Evolutionary conservation across 2,888 invertebrate species (phyloP).

Genomic region (Drosophila infuscata): DNA sequence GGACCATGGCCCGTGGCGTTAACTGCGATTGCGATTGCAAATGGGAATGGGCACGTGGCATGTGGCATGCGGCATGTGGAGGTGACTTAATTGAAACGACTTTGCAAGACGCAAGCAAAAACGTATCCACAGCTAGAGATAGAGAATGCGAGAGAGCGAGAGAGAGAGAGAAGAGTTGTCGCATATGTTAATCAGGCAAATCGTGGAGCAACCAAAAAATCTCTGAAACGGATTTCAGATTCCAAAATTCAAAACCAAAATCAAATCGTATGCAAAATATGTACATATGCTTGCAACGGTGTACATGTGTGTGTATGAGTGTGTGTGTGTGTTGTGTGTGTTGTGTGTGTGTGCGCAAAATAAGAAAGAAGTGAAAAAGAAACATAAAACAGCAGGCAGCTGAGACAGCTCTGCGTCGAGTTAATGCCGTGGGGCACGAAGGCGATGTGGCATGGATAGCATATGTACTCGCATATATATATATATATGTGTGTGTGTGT

Average conservation of each 20-base stretch:
- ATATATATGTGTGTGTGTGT: not conserved
- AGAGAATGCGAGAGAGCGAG: not conserved
- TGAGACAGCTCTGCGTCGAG: slow-evolving; percentile 39
- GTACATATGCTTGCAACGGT: slow-evolving; percentile 33
- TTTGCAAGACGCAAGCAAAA: slow-evolving; percentile 22
- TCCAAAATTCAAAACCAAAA: slow-evolving; percentile 55
- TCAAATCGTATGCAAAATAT: slow-evolving; percentile 57
- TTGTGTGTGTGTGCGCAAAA: slow-evolving; percentile 1
- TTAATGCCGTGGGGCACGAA: slow-evolving; percentile 36
- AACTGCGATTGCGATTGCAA: slow-evolving; percentile 34
- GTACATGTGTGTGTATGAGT: not conserved
- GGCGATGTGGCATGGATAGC: slow-evolving; percentile 36
- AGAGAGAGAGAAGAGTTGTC: not conserved
- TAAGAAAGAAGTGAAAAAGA: not conserved
- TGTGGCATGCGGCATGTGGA: slow-evolving; percentile 8
- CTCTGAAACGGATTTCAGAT: slow-evolving; percentile 43
- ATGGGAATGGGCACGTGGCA: not conserved
- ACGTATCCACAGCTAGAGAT: slow-evolving; percentile 8
- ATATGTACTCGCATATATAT: slow-evolving; percentile 26
- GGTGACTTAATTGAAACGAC: slow-evolving; percentile 54
- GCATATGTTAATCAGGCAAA: slow-evolving; percentile 56
- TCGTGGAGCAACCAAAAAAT: slow-evolving; percentile 27
- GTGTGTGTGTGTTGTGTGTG: not conserved
- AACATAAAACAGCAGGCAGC: slow-evolving; percentile 19
- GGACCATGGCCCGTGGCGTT: slow-evolving; percentile 31